Evolutionary conservation across 2,888 invertebrate genomes (phyloP).

Genomic region (Therioaphis trifolii): DNA sequence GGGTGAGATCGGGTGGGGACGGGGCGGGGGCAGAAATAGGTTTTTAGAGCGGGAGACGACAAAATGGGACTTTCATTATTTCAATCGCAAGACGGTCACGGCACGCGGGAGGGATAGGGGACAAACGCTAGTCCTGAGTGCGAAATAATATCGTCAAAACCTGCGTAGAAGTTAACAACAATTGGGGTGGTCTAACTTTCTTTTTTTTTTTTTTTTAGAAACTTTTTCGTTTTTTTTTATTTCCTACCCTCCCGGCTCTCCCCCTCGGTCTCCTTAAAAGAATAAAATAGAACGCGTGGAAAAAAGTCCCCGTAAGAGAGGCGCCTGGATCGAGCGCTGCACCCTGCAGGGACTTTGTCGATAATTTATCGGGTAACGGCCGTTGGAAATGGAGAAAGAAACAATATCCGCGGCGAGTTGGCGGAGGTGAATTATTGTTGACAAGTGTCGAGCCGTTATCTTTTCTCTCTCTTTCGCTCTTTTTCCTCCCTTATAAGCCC

Average conservation of each 20-base stretch:
- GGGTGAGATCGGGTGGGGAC: too few relatives aligned
- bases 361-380: slow-evolving; percentile 61
- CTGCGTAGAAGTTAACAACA: slow-evolving; percentile 49
- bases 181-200: slow-evolving; percentile 37
- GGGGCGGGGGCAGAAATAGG: background rate
- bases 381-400: slow-evolving; percentile 60
- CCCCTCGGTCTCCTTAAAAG: slow-evolving; percentile 26
- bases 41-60: slow-evolving; percentile 36
- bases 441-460: slow-evolving; percentile 60
- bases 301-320: slow-evolving; percentile 3
- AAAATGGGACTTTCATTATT: slow-evolving; percentile 60
- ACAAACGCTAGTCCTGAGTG: slow-evolving; percentile 32
- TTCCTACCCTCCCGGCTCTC: too few relatives aligned
- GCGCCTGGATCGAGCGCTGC: background rate
- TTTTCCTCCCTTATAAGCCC: slow-evolving; percentile 10
- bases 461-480: slow-evolving; percentile 24
- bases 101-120: background rate
- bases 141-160: slow-evolving; percentile 59
- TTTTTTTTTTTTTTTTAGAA: background rate
- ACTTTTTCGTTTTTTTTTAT: background rate
- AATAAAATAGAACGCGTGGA: slow-evolving; percentile 37
- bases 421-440: slow-evolving; percentile 61
- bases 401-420: slow-evolving; percentile 59
- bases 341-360: slow-evolving; percentile 51
- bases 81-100: slow-evolving; percentile 7